phyloP scores from a whole-genome alignment of 2,888 invertebrate genomes.

The Polyommatus icarus region DNA sequence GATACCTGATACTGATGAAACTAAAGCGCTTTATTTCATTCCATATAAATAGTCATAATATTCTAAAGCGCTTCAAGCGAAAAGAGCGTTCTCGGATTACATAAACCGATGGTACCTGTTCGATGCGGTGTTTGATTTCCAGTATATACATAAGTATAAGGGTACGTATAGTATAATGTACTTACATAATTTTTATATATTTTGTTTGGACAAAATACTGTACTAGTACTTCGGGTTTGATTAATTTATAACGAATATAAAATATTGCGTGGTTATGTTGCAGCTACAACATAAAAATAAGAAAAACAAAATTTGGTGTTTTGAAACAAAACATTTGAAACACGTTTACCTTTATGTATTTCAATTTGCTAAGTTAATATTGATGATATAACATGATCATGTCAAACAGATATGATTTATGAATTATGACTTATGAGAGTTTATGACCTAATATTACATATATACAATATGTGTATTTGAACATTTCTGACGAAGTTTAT shows the following conservation, averaged over 20 bases:
- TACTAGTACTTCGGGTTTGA: too few relatives aligned
- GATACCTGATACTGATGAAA: background rate
- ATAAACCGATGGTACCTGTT: background rate
- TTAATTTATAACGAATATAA: too few relatives aligned
- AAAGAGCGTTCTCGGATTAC: background rate
- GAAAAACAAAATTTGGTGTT: too few relatives aligned
- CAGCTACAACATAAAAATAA: too few relatives aligned
- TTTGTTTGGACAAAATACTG: background rate
- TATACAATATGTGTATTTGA: background rate
- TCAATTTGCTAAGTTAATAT: too few relatives aligned
- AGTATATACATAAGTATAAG: background rate
- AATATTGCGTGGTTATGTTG: too few relatives aligned
- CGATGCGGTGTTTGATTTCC: background rate
- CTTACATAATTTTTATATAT: background rate
- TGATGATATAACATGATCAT: background rate
- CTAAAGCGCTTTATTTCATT: slow-evolving; percentile 11
- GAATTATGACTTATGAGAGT: background rate
- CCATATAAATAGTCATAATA: background rate
- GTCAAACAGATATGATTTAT: background rate
- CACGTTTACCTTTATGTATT: too few relatives aligned
- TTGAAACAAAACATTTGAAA: too few relatives aligned
- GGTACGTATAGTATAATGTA: background rate
- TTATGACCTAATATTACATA: too few relatives aligned
- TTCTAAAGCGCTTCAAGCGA: slow-evolving; percentile 4
- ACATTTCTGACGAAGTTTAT: slow-evolving; percentile 15